These are phyloP conservation scores for Diabrotica balteata DNA, from an alignment of 2,888 invertebrate genomes.

Conservation along the genomic window DNA sequence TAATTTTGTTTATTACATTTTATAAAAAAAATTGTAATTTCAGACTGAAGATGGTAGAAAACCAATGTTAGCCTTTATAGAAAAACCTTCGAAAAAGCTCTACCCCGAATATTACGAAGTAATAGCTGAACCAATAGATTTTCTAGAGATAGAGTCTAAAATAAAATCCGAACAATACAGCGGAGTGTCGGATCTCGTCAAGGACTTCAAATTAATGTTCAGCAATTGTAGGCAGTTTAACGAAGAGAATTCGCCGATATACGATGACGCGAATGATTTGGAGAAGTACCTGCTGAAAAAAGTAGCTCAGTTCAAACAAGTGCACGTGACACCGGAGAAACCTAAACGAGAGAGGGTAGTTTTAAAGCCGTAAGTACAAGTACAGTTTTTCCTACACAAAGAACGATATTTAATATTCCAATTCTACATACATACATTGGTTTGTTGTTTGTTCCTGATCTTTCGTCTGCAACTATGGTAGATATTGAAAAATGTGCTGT, in stretches of 20 bases:
- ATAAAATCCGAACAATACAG: constrained; percentile 87
- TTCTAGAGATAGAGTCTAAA: constrained; percentile 90
- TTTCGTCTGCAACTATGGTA: no score
- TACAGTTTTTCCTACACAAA: no score
- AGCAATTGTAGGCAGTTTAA: constrained; percentile 96
- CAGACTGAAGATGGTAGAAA: constrained; percentile 80
- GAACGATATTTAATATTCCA: no score
- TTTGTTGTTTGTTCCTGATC: no score
- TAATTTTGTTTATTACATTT: background rate
- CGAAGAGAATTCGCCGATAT: constrained; percentile 94
- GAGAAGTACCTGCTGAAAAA: constrained; percentile 86
- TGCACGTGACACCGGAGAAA: constrained; percentile 56
- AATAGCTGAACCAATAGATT: constrained; percentile 92
- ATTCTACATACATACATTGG: no score
- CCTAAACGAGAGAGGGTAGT: constrained; percentile 60
- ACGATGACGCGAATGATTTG: constrained; percentile 89
- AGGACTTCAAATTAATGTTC: constrained; percentile 94
- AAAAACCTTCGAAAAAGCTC: constrained; percentile 92
- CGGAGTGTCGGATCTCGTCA: constrained; percentile 82
- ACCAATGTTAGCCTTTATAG: constrained; percentile 92
- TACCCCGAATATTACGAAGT: constrained; percentile 97
- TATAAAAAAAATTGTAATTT: constrained; percentile 41
- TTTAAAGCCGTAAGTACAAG: constrained; percentile 55
- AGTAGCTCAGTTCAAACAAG: constrained; percentile 72
- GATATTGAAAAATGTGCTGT: no score